Evolutionary conservation across 2,113 vertebrate species (phyloP).

Genomic region (Notarius lentiginosus): DNA sequence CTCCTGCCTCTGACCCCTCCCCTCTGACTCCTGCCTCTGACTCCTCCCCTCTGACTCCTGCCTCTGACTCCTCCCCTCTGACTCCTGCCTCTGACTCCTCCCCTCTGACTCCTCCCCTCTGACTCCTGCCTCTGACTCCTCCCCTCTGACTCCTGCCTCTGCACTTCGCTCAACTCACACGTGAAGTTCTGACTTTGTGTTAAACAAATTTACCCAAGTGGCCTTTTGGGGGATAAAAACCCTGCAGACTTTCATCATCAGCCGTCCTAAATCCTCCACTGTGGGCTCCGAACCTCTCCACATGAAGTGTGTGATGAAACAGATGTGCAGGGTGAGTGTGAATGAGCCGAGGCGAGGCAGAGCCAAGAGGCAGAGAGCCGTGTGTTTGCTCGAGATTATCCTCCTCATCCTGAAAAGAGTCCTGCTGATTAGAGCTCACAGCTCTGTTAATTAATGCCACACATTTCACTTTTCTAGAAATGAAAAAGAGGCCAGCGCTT

Average conservation of each 20-base stretch:
- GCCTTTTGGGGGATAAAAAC: neutral
- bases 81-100: too few species aligned
- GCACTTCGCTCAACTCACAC: neutral
- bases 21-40: too few species aligned
- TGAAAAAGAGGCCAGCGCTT: constrained; percentile 20
- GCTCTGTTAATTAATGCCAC: constrained; percentile 14
- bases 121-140: too few species aligned
- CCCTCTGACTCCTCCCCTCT: too few species aligned
- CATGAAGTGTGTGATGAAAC: constrained; percentile 8
- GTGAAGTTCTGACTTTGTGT: neutral
- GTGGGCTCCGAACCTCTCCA: constrained; percentile 10
- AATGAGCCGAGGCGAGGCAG: neutral
- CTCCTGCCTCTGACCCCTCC: too few species aligned
- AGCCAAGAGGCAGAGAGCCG: neutral
- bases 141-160: neutral
- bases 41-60: neutral
- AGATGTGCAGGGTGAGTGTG: neutral
- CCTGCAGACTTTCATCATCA: neutral
- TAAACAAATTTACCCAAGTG: constrained; percentile 17
- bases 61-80: too few species aligned
- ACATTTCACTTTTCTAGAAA: neutral
- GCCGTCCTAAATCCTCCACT: neutral
- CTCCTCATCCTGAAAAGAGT: constrained; percentile 28
- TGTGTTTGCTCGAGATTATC: constrained; percentile 23
- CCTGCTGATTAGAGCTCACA: constrained; percentile 6